Base-by-base conservation (phyloP, 2,888 invertebrate genomes). In the Heliconius erato region DNA sequence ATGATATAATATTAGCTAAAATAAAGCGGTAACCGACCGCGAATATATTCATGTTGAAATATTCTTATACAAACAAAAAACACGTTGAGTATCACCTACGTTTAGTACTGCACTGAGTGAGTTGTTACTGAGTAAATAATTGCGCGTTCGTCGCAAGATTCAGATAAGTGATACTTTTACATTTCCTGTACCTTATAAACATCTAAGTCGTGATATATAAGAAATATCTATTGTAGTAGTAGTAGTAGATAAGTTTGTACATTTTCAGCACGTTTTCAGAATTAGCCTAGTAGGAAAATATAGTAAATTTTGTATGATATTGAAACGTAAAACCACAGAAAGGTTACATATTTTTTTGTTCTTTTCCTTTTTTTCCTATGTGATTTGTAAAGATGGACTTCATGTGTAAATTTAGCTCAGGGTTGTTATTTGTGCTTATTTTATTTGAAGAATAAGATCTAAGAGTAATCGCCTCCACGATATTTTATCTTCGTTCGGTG, bases 1-100 rank as follows among this genome's bases (percentile, higher is more conserved):
- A 54, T 19, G 93, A 92, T 65, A 94, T 85, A 9, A 87, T 81
- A 85, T 93, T 92, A 26, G 88, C 79, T 71, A 92, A 81, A 79
- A 91, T 26, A 81, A 90, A 90, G 74, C 91, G 91, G 49, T 89
- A 86, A 14, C 91, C 40, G 77, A 87, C 87, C 68, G 86, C 86
- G 26, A 81, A 68, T 59, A 85, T 84, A 87, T 87, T 88, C 91
- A 92, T 92, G 23, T 59, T n/a, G n/a, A 19, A 74, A 59, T 35
- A 32, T 59, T 59, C 23, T 26, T 16, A 28, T 1, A 74, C 11
- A 54, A 44, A n/a, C 77, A 65, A 65, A 23, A 79, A 28, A 54
- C 69, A 76, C 84, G 79, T 71, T 69, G 32, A 19, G 16, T 79
- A 35, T 32, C 49, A 49, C 1, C 79, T 71, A 54, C 44, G 49